phyloP scores from a whole-genome alignment of 2,797 vertebrate genomes.

The Botia almorhae region DNA sequence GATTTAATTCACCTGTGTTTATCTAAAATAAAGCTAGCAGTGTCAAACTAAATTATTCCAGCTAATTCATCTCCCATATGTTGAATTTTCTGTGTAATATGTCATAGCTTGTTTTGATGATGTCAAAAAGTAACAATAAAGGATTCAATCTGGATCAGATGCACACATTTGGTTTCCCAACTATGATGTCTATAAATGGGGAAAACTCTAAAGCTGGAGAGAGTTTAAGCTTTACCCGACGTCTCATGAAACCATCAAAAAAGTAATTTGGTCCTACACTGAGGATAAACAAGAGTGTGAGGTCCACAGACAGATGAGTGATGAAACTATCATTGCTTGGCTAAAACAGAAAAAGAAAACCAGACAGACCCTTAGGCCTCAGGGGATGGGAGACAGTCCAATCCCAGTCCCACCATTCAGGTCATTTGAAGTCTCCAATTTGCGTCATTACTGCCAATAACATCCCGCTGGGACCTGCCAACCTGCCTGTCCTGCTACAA shows the following conservation, averaged over 20 bases:
- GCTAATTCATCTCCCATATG: constrained; percentile 9
- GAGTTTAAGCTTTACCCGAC: constrained; percentile 57
- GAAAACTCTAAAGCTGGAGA: constrained; percentile 39
- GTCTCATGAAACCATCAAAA: constrained; percentile 48
- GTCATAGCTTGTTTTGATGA: constrained; percentile 60
- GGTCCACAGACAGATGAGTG: constrained; percentile 65
- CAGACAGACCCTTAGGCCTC: constrained; percentile 7
- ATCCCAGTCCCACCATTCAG: background rate
- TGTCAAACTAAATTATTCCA: background rate
- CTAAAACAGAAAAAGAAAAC: constrained; percentile 32
- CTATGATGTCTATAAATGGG: background rate
- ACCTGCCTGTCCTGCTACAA: background rate
- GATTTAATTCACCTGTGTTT: constrained; percentile 21
- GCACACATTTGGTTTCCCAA: constrained; percentile 55
- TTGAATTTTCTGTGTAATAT: constrained; percentile 15
- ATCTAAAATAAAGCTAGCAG: background rate
- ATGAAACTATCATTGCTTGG: constrained; percentile 22
- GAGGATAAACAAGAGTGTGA: constrained; percentile 66
- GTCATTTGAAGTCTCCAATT: constrained; percentile 25
- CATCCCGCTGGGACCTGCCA: background rate
- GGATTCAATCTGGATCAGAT: constrained; percentile 63
- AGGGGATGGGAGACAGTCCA: constrained; percentile 8
- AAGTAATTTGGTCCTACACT: constrained; percentile 57
- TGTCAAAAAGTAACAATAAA: constrained; percentile 54
- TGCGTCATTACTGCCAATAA: constrained; percentile 16